A percentile compares a stretch with the other conserved stretches of the same genome.
Evolutionary conservation across 2,797 vertebrate genomes (phyloP).

Genomic region (Botia kubotai): DNA sequence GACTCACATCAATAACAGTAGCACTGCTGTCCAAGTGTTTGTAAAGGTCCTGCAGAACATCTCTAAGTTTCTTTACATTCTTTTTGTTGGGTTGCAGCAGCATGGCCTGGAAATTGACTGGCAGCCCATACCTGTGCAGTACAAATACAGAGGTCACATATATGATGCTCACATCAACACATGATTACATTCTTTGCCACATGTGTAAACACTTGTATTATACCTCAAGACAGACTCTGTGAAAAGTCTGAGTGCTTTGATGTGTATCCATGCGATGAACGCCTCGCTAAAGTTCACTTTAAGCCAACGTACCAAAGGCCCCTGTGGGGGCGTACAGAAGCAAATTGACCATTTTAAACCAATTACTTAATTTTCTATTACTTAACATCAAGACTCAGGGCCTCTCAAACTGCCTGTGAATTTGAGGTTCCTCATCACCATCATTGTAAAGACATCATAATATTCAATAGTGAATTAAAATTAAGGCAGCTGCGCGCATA

Average conservation of each 20-base stretch:
- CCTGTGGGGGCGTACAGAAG: slow-evolving; percentile 72
- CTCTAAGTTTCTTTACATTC: slow-evolving; percentile 91
- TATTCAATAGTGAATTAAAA: slow-evolving; percentile 25
- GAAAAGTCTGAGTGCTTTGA: slow-evolving; percentile 94
- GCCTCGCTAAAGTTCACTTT: slow-evolving; percentile 99
- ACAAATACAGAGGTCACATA: neutral
- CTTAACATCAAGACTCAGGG: slow-evolving; percentile 12
- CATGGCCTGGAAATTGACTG: slow-evolving; percentile 98
- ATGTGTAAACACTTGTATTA: neutral
- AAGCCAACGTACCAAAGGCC: slow-evolving; percentile 94
- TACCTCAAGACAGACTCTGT: slow-evolving; percentile 97
- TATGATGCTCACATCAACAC: neutral
- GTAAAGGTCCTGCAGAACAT: slow-evolving; percentile 89
- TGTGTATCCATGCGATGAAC: slow-evolving; percentile 96
- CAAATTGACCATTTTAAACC: neutral
- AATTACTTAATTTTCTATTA: slow-evolving; percentile 1
- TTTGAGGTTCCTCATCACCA: slow-evolving; percentile 34
- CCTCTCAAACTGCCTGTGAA: slow-evolving; percentile 15
- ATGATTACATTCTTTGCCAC: neutral
- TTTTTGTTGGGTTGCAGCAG: slow-evolving; percentile 94
- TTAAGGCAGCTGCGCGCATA: slow-evolving; percentile 66
- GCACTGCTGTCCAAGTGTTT: slow-evolving; percentile 97
- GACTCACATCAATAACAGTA: slow-evolving; percentile 92
- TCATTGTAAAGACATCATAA: slow-evolving; percentile 17
- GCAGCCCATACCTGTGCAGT: slow-evolving; percentile 87